phyloP scores from a whole-genome alignment of 2,888 invertebrate genomes.

The Chouioia cunea region DNA sequence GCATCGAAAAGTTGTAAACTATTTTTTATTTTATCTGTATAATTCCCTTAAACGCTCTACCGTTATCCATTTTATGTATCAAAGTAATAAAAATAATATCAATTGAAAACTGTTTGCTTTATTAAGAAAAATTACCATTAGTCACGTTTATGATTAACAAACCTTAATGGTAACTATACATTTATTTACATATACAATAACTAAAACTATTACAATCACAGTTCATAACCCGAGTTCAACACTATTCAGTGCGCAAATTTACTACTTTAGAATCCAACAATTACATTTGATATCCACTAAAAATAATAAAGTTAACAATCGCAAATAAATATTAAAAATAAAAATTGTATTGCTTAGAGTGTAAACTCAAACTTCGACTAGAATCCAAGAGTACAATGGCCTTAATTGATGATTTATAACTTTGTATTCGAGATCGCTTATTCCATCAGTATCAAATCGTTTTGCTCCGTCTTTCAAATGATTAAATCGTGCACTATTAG shows the following conservation, averaged over 20 bases:
- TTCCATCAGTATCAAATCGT: constrained; percentile 64
- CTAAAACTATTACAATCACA: background rate
- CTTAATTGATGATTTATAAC: constrained; percentile 63
- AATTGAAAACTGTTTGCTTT: constrained; percentile 25
- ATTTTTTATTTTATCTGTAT: constrained; percentile 32
- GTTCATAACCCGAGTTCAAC: background rate
- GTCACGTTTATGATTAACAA: no score
- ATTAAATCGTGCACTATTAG: constrained; percentile 66
- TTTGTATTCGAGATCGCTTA: constrained; percentile 64
- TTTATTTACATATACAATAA: no score
- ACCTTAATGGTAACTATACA: no score
- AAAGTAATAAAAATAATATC: constrained; percentile 28
- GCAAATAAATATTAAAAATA: background rate
- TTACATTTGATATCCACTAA: background rate
- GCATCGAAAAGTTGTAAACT: no score
- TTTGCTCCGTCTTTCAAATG: constrained; percentile 61
- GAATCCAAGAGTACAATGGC: constrained; percentile 66
- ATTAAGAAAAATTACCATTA: background rate
- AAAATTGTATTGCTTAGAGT: background rate
- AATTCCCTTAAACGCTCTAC: constrained; percentile 23
- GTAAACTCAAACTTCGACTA: constrained; percentile 59
- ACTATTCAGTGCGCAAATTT: background rate
- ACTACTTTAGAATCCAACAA: background rate
- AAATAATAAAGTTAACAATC: background rate
- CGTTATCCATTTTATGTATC: constrained; percentile 35